Conservation (phyloP, 2,888 invertebrate species). For the Andrena trimmerana region DNA sequence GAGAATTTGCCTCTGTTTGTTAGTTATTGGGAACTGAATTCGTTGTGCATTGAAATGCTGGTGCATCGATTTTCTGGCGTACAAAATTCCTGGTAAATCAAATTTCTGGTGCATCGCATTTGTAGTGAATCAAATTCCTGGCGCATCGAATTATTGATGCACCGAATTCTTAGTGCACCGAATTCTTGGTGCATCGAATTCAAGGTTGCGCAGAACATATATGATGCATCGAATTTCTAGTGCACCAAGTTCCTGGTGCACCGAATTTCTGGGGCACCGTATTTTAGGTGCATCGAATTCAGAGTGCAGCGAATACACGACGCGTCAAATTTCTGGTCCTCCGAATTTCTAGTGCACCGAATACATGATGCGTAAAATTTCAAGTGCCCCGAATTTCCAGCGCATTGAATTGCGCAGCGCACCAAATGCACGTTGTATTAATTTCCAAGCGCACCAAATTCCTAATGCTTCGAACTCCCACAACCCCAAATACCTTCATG, state of each 20-base stretch:
- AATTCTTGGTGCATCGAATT: not conserved
- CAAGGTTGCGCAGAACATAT: not conserved
- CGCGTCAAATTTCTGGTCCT: not conserved
- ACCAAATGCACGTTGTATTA: not conserved
- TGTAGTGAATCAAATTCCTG: not conserved
- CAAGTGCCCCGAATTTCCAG: not conserved
- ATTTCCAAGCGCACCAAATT: not conserved
- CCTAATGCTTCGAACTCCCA: not conserved
- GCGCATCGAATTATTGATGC: not conserved
- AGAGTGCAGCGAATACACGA: not conserved
- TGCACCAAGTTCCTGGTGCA: too few relatives aligned
- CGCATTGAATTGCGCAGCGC: not conserved
- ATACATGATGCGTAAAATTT: not conserved
- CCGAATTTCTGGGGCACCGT: too few relatives aligned
- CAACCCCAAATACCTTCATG: not conserved
- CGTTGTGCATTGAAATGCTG: not conserved
- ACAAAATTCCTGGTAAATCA: not conserved
- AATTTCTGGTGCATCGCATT: not conserved
- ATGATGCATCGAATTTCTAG: not conserved
- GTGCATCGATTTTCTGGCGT: not conserved
- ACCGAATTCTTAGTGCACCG: not conserved
- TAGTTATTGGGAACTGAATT: not conserved
- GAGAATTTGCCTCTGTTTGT: not conserved
- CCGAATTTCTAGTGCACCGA: not conserved
- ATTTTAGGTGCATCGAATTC: not conserved